Percentiles rank a stretch among this genome's conserved stretches.
phyloP scores from a whole-genome alignment of 92 coral and sea anemone genomes.

The Umimayanthus chanpuru region DNA sequence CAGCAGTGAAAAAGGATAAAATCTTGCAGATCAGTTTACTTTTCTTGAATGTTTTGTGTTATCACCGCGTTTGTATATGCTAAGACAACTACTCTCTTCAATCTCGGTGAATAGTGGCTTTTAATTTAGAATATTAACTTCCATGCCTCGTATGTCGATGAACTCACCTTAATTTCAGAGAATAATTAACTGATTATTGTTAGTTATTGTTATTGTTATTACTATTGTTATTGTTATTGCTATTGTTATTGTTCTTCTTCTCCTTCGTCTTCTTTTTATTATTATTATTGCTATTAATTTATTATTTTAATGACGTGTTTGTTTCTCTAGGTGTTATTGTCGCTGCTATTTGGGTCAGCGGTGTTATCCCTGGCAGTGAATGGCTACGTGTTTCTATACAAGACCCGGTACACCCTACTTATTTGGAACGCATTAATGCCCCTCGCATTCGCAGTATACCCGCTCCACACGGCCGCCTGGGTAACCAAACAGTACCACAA shows the following conservation, averaged over 20 bases:
- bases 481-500: conserved; percentile 88
- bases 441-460: conserved; percentile 72
- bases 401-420: conserved; percentile 52
- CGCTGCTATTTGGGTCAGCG: conserved; percentile 58
- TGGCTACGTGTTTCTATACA: conserved; percentile 80
- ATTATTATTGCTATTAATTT: not conserved
- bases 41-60: no score
- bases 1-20: no score
- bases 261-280: not conserved
- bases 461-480: conserved; percentile 82
- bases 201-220: no score
- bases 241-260: not conserved
- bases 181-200: no score
- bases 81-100: no score
- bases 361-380: conserved; percentile 71
- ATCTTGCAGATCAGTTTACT: no score
- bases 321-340: conserved; percentile 55
- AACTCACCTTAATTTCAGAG: no score
- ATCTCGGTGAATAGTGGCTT: no score
- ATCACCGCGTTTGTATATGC: no score
- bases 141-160: no score
- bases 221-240: not conserved
- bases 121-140: no score
- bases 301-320: not conserved
- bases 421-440: conserved; percentile 81